Percentiles rank a stretch among this genome's conserved stretches.
These are phyloP conservation scores for Metridium senile DNA, from an alignment of 92 coral and sea anemone species.

Conservation along the genomic window DNA sequence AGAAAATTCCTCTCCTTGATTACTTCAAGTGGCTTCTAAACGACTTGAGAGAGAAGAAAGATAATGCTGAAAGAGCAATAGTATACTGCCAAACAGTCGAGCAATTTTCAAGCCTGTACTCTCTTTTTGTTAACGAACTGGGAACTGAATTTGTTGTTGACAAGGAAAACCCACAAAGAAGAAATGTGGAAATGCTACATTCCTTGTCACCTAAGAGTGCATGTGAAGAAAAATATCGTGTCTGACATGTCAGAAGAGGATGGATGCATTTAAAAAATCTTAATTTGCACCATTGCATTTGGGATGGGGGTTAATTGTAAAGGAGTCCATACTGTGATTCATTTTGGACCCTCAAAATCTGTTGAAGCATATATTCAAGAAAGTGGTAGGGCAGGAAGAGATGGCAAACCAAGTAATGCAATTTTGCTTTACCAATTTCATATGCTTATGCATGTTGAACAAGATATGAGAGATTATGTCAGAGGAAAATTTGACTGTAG, in stretches of 20 bases:
- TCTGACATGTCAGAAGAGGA: slow-evolving; percentile 1
- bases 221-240: slow-evolving; percentile 8
- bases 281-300: slow-evolving; percentile 29
- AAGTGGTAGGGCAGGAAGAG: slow-evolving; percentile 38
- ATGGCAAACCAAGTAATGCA: slow-evolving; percentile 35
- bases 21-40: not conserved
- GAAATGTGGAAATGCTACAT: slow-evolving; percentile 32
- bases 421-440: slow-evolving; percentile 21
- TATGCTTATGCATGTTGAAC: slow-evolving; percentile 31
- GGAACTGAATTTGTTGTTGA: not conserved
- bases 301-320: too few relatives aligned
- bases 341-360: slow-evolving; percentile 42
- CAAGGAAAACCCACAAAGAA: not conserved
- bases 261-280: slow-evolving; percentile 24
- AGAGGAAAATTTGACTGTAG: slow-evolving; percentile 34
- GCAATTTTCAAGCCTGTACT: slow-evolving; percentile 1
- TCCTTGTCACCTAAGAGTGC: slow-evolving; percentile 9
- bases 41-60: not conserved
- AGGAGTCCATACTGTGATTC: slow-evolving; percentile 34
- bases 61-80: not conserved
- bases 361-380: slow-evolving; percentile 43
- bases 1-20: not conserved
- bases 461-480: slow-evolving; percentile 46
- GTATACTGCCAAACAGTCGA: not conserved
- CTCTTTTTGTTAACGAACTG: not conserved